Base-by-base conservation (phyloP, 37 sponge, comb jelly and placozoan genomes). In the Ianthella basta region DNA sequence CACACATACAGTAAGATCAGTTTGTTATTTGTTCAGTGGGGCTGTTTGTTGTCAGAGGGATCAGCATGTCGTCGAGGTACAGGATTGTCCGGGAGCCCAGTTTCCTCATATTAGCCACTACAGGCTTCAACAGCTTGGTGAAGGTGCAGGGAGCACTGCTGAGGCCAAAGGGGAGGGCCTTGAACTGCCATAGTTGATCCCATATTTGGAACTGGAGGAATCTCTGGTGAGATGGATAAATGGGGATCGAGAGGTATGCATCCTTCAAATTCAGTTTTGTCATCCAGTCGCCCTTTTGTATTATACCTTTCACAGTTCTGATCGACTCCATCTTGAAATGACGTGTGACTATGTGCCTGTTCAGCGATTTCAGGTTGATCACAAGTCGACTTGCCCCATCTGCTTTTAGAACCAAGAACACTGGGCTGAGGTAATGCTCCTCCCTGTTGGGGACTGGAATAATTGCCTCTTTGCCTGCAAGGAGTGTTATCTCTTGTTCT, bases 321-420 rank as follows among this genome's bases (percentile, higher is more conserved):
- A 84, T 55, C 3, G 84, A 84, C 63, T 84, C 73, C 84, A 84
- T 84, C 60, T 84, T 84, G 73, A 84, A 84, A 50, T 84, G 84
- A 23, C 30, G 36, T 19, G 73, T 21, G 15, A 50, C 23, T 1
- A 84, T 64, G 41, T 70, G 60, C 37, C 5, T 44, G 73, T 84
- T 84, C 24, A 84, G 73, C 35, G 73, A 27, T 21, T 84, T 13
- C 53, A 82, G 68, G 68, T 82, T 82, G n/a, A 64, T 64, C 57
- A 84, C 85, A 25, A 75, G 75, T 29, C 61, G 59, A 61, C 85
- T 72, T 20, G 85, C 72, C 5, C 85, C 77, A 39, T 84, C 85
- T 74, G 74, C 39, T 41, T 84, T 84, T 15, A 75, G 75, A 24
- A 84, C 85, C 21, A 84, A 21, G 55, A 56, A 83, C 53, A 13